Evolutionary conservation across 2,888 invertebrate species (phyloP), one percentile per base, ranked within the genome.

Genomic region (Synanthedon vespiformis): DNA sequence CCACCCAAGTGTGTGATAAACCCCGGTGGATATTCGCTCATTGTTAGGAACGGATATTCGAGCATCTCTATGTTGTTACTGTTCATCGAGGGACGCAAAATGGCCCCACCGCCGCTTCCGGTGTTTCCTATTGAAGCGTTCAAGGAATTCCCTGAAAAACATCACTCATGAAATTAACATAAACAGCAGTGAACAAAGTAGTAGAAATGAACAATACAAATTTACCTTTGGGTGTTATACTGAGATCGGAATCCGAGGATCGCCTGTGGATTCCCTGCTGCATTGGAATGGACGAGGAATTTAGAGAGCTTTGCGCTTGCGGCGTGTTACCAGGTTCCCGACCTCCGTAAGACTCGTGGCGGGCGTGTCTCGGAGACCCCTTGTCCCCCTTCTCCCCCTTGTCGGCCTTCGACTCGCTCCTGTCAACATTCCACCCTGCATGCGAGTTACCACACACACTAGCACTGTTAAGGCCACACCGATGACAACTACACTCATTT

Each of bases 41-140:
- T 93, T 0, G 98, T 98, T 52, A 99, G 89, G 75, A 99, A 98
- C 0, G 98, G 98, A 78, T 97, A 98, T 71, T 98, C 98, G 72
- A 97, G 80, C 92, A 97, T 93, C 58, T 97, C 96, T 64, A 96
- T 87, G 67, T 92, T 92, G 58, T 94, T 94, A 63, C 92, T 92
- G 69, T 93, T 93, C 82, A 92, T 90, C 0, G 90, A 89, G 0
- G 91, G 89, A 44, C 92, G 89, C 55, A 91, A 75, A 56, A 91
- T 88, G 51, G 90, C 89, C 72, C 89, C 90, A 53, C 82, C 91
- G 63, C 86, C 90, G 62, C 77, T 89, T 63, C 84, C 85, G 0
- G 89, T 87, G 60, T 79, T 84, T 10, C 69, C 80, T 0, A 68
- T 67, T 0, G 71, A 91, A 67, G 70, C 89, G 85, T 68, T 94